Base-by-base conservation (phyloP, 2,888 invertebrate species). In the Monopis laevigella region DNA sequence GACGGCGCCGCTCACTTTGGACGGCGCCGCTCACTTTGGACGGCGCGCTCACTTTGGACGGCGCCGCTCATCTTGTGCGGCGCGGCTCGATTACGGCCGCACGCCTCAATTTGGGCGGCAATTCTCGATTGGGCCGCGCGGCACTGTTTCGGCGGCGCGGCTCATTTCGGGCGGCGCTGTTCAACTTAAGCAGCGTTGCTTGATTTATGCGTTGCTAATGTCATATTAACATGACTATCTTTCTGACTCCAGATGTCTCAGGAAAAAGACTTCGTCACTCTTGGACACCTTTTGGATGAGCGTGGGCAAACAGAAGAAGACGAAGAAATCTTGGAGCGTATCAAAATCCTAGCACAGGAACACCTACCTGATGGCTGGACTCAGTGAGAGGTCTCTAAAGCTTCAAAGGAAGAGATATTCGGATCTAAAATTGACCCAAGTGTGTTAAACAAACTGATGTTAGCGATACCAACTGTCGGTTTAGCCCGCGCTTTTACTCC, bases 291-390 rank as follows among this genome's bases (percentile, higher is more conserved):
- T 6, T 13, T 39, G 18, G 39, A 39, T 1, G 39, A 39, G 18
- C 27, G 12, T 2, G 39, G 14, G 28, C 16, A 39, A 12, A 16
- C 39, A 1, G 39, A 39, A 10, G 13, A 29, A 11, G 40, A 29
- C 21, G 19, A 40, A 29, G 30, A 18, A 28, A 40, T 40, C 27
- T 26, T 39, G 6, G 39, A 42, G 13, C 17, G 42, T 11, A 8
- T 42, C 7, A 42, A 42, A 29, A 6, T 38, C 12, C 10, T 42
- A 21, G 36, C 42, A 7, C 42, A 42, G 21, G 29, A 42, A 28
- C 12, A 28, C 19, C 36, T 42, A 2, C 29, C 42, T 3, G 36
- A 36, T 5, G 41, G 41, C 12, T 36, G 42, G 36, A 41, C 41
- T 7, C 8, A 7, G 17, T 39, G 39, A 32, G 24, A 39, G 14